Evolutionary conservation across 2,888 invertebrate genomes (phyloP), one percentile per base, ranked within the genome.

Genomic region (Eilema sororculum): DNA sequence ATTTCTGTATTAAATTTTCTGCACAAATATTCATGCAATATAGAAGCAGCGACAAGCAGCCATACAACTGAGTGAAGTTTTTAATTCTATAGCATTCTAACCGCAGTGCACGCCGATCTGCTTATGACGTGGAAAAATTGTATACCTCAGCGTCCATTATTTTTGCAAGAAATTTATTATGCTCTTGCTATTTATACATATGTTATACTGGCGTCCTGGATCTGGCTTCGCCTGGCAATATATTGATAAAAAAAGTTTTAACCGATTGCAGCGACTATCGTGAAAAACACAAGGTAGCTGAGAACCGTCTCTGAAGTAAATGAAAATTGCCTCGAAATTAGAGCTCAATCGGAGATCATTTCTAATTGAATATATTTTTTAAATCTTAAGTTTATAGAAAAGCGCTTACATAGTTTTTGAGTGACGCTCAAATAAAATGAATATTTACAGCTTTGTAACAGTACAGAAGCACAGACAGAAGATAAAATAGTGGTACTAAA

Each of bases 1-100:
- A 68, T 60, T 30, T 41, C 22, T 20, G 22, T 24, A 59, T 64
- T 30, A 64, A 28, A 56, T 58, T 41, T 64, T n/a, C 20, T n/a
- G 5, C 20, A 28, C 62, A 16, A 37, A 62, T 28, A 63, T 30
- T 60, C 57, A 28, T 28, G 30, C 25, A 20, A 62, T 10, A 41
- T 62, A 5, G 10, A 41, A 24, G 24, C 20, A 62, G 41, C 24
- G 16, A 41, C 16, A 24, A 62, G 16, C 24, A 24, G 24, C 41
- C 37, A 25, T 24, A 62, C 37, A 61, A 9, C 3, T 22, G 61
- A 61, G 37, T 16, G 60, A 30, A 60, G 41, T 61, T 52, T 46
- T 20, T 52, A 52, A 60, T 52, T 30, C 60, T 52, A 52, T 5
- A 52, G n/a, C 52, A 9, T 52, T 52, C n/a, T 52, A 52, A 52